Conservation (phyloP, 2,888 invertebrate species). For the Nomada hirtipes region DNA sequence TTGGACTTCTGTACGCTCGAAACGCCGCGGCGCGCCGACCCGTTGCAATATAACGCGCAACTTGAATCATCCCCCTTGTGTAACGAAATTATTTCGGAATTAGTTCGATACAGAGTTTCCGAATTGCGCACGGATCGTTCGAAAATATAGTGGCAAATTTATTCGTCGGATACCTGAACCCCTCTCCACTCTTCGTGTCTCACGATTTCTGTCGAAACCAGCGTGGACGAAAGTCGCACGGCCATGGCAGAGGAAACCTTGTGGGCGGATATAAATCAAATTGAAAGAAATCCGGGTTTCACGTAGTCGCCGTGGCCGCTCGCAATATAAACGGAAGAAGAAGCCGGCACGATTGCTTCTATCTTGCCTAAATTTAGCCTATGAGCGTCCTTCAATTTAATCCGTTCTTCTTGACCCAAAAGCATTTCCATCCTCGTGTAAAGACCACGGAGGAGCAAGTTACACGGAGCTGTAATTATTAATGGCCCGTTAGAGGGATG, state of each 20-base stretch:
- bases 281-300: slow-evolving; percentile 42
- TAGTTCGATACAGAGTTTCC: not conserved
- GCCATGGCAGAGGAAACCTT: not conserved
- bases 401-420: slow-evolving; percentile 67
- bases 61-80: not conserved
- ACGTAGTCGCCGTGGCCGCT: slow-evolving; percentile 4
- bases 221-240: not conserved
- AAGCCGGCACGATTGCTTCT: slow-evolving; percentile 51
- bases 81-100: not conserved
- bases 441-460: slow-evolving; percentile 34
- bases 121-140: too few species aligned
- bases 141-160: too few species aligned
- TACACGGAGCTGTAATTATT: slow-evolving; percentile 55
- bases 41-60: not conserved
- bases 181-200: not conserved
- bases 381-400: slow-evolving; percentile 66
- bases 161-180: too few species aligned
- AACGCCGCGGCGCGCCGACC: too few species aligned
- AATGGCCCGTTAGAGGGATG: slow-evolving; percentile 38
- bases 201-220: not conserved
- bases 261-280: slow-evolving; percentile 37
- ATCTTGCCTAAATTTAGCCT: slow-evolving; percentile 61
- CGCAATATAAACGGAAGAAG: slow-evolving; percentile 46
- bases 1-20: not conserved
- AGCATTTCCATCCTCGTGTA: slow-evolving; percentile 42